Percentiles rank a stretch among this genome's conserved stretches.
These are phyloP conservation scores for Tapera naevia DNA, from an alignment of 2,797 vertebrate genomes.

Conservation along the genomic window DNA sequence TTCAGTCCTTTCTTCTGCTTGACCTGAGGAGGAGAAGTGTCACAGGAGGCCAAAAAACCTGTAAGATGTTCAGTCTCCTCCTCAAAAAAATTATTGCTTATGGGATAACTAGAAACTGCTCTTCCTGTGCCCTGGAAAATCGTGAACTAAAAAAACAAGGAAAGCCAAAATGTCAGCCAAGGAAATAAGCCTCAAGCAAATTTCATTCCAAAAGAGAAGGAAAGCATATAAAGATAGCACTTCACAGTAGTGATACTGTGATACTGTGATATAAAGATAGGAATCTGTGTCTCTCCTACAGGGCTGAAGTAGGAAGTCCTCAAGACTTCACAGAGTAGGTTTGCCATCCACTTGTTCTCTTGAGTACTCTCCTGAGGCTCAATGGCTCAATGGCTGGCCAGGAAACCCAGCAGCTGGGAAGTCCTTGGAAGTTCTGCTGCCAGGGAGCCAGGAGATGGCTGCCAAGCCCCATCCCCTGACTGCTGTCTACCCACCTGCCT, in stretches of 20 bases:
- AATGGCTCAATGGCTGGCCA: not conserved
- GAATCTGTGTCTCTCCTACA: not conserved
- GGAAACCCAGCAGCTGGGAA: not conserved
- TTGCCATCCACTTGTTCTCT: not conserved
- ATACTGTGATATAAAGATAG: not conserved
- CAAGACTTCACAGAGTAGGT: not conserved
- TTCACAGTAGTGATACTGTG: too few relatives aligned
- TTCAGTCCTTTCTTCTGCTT: not conserved
- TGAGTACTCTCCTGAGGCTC: not conserved
- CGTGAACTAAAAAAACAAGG: not conserved
- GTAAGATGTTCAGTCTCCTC: not conserved
- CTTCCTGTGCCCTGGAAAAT: not conserved
- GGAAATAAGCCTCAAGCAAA: not conserved
- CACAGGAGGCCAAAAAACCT: not conserved
- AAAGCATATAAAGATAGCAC: not conserved
- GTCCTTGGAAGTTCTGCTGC: not conserved
- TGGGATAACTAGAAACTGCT: not conserved
- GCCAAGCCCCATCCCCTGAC: not conserved
- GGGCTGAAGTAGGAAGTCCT: not conserved
- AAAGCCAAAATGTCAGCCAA: not conserved
- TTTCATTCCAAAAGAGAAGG: not conserved
- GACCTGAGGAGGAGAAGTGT: not conserved
- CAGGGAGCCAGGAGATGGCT: not conserved
- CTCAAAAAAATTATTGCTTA: not conserved
- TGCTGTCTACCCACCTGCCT: not conserved